Base-by-base conservation (phyloP, 2,113 vertebrate species). In the Psettodes erumei region DNA sequence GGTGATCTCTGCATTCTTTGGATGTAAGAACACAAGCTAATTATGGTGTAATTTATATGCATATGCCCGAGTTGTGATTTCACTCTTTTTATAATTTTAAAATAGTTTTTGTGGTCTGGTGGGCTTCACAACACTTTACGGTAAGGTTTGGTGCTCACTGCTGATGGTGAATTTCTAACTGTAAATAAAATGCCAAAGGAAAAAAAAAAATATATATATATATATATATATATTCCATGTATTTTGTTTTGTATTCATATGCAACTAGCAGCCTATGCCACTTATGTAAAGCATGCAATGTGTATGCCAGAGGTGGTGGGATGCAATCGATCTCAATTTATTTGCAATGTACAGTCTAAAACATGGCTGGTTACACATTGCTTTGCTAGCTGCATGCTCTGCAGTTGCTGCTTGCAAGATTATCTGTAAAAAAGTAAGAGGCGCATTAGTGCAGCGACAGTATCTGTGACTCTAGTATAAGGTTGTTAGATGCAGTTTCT, bases 371-470 rank as follows among this genome's bases (percentile, higher is more conserved):
- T 15, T 87, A 65, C 76, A 82, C 65, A 68, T 69, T 75, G 73
- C 62, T 38, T 40, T 56, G 40, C 69, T 50, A 67, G 74, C 68
- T 83, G 62, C 62, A 53, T 75, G 51, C 61, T 77, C 65, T 84
- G 65, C 74, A 77, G 74, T 68, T 77, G 75, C 70, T 75, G 27
- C 64, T 67, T 75, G 50, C 50, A 35, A 47, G 65, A 83, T 78
- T 83, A 83, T 76, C 65, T 80, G 55, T 77, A 38, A 74, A 73
- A 81, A 85, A 47, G 77, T 83, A 77, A 65, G 4, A 25, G 70
- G 65, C 63, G 79, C 63, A 80, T 82, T 76, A 82, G 67, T 71
- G 67, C 61, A 67, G 60, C 51, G 74, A 85, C 77, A 51, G 58
- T 77, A 73, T 81, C 61, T 69, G 51, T 71, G 77, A 82, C 45